These are phyloP conservation scores for Formica selysi DNA, from an alignment of 1,140 invertebrate species.

Conservation along the genomic window DNA sequence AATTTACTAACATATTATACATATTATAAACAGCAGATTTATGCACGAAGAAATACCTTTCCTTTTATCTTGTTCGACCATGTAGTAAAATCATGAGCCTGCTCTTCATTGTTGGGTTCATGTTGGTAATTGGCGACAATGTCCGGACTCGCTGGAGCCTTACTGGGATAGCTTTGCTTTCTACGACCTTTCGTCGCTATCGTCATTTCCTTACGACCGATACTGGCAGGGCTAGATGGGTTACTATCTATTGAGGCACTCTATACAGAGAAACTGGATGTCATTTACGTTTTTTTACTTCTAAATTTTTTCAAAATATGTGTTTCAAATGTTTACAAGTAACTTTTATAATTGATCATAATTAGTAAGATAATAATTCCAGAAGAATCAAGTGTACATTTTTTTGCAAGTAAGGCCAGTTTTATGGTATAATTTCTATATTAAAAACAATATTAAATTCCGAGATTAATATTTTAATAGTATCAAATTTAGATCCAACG, in stretches of 20 bases:
- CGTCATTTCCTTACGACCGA: slow-evolving; percentile 84
- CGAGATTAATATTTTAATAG: not conserved
- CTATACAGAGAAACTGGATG: slow-evolving; percentile 67
- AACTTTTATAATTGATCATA: not conserved
- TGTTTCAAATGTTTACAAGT: not conserved
- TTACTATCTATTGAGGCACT: slow-evolving; percentile 85
- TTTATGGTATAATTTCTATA: slow-evolving; percentile 1
- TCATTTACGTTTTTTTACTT: slow-evolving; percentile 1
- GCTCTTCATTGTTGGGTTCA: slow-evolving; percentile 82
- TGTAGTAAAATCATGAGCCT: slow-evolving; percentile 84
- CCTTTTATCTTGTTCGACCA: slow-evolving; percentile 83
- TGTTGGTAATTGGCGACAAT: slow-evolving; percentile 81
- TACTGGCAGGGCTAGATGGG: slow-evolving; percentile 85
- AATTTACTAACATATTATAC: not conserved
- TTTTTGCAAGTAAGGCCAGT: not conserved
- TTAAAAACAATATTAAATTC: not conserved
- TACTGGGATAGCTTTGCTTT: slow-evolving; percentile 91
- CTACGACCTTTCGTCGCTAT: slow-evolving; percentile 87
- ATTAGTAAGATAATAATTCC: not conserved
- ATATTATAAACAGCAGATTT: too few species aligned
- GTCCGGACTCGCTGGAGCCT: slow-evolving; percentile 88
- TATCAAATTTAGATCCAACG: not conserved
- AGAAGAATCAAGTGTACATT: not conserved
- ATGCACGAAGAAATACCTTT: slow-evolving; percentile 70
- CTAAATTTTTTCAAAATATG: slow-evolving; percentile 12